phyloP scores from a whole-genome alignment of 2,113 vertebrate species.

The Alligator mississippiensis region DNA sequence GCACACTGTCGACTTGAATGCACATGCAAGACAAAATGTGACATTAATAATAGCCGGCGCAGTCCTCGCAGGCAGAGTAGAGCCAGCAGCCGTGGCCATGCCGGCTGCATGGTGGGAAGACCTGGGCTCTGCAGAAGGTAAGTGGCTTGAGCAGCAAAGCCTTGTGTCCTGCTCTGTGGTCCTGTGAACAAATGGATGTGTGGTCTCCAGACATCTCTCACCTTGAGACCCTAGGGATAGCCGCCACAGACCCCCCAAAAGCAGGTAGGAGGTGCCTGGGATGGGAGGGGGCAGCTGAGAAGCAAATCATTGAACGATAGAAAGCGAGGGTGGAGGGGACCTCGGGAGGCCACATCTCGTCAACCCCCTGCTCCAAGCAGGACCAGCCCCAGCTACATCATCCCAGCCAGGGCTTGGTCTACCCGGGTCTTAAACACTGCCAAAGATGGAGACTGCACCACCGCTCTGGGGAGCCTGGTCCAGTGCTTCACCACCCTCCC shows the following conservation, averaged over 20 bases:
- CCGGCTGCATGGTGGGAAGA: neutral
- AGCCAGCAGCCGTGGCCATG: neutral
- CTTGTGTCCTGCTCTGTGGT: too few relatives aligned
- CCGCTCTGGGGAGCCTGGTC: too few relatives aligned
- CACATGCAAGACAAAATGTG: conserved; percentile 38
- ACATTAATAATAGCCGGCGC: conserved; percentile 58
- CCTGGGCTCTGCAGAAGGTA: neutral
- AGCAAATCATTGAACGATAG: neutral
- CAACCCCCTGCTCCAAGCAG: too few relatives aligned
- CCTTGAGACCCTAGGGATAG: neutral
- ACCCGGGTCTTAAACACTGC: too few relatives aligned
- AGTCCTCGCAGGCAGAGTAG: neutral
- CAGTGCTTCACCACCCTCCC: too few relatives aligned
- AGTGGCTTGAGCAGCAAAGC: neutral
- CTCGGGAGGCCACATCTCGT: too few relatives aligned
- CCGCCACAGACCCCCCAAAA: neutral
- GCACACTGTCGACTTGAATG: neutral
- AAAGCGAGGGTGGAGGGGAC: too few relatives aligned
- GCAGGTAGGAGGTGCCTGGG: neutral
- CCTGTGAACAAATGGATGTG: too few relatives aligned
- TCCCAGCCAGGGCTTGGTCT: too few relatives aligned
- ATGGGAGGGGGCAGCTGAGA: neutral
- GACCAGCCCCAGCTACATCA: too few relatives aligned
- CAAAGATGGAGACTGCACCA: too few relatives aligned
- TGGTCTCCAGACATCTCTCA: too few relatives aligned